Conservation (phyloP, 2,113 vertebrate species). For the Mus musculus region GRCm39 chr3:33172501-33173000, state of each 20-base stretch:
- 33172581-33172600: neutral
- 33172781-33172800: neutral
- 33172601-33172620: neutral
- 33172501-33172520: neutral
- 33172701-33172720: neutral
- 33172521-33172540: neutral
- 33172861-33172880: neutral
- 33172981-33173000: neutral
- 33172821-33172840: neutral
- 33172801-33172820: neutral
- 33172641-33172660: neutral
- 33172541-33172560: constrained; percentile 4
- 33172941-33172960: neutral
- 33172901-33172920: neutral
- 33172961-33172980: no score
- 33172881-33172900: constrained; percentile 15
- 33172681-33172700: neutral
- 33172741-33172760: constrained; percentile 29
- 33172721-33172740: constrained; percentile 42
- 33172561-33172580: neutral
- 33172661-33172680: neutral
- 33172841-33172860: constrained; percentile 22
- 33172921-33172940: constrained; percentile 13
- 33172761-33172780: constrained; percentile 46
- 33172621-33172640: neutral